These are phyloP conservation scores for Caenorhabditis sp. DNA, from an alignment of 2,888 invertebrate genomes.

Conservation along the genomic window DNA sequence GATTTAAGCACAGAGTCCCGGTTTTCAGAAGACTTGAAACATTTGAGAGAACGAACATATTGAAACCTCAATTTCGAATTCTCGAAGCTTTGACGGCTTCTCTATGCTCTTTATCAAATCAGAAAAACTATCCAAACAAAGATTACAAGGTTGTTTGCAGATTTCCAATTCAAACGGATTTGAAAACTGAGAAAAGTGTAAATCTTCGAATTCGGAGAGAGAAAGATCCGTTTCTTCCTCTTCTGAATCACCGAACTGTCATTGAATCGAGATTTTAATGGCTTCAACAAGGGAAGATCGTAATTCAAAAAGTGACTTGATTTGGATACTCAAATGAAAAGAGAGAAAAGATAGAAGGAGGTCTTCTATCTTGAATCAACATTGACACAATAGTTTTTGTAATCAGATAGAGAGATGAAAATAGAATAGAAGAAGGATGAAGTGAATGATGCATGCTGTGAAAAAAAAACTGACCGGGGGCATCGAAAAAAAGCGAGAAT, in stretches of 20 bases:
- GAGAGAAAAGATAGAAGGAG: slow-evolving; percentile 20
- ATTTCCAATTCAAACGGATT: background rate
- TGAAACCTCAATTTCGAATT: no score
- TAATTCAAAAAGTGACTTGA: slow-evolving; percentile 51
- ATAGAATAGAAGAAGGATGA: slow-evolving; percentile 14
- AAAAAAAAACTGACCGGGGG: slow-evolving; percentile 42
- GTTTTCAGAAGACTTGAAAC: no score
- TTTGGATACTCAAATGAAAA: slow-evolving; percentile 35
- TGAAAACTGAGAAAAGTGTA: slow-evolving; percentile 8
- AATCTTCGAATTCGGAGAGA: slow-evolving; percentile 15
- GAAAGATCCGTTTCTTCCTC: slow-evolving; percentile 13
- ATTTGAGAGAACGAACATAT: no score
- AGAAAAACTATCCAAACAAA: background rate
- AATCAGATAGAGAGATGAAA: slow-evolving; percentile 26
- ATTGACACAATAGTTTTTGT: slow-evolving; percentile 55
- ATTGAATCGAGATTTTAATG: slow-evolving; percentile 38
- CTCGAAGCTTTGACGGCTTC: no score
- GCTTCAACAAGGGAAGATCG: slow-evolving; percentile 39
- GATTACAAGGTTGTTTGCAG: background rate
- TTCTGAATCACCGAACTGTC: slow-evolving; percentile 45
- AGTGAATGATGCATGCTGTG: slow-evolving; percentile 9
- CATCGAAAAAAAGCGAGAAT: slow-evolving; percentile 43
- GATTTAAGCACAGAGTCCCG: no score
- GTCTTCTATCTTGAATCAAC: slow-evolving; percentile 48
- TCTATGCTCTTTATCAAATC: background rate